These are phyloP conservation scores for Keiferia lycopersicella DNA, from an alignment of 2,888 invertebrate species.

Conservation along the genomic window DNA sequence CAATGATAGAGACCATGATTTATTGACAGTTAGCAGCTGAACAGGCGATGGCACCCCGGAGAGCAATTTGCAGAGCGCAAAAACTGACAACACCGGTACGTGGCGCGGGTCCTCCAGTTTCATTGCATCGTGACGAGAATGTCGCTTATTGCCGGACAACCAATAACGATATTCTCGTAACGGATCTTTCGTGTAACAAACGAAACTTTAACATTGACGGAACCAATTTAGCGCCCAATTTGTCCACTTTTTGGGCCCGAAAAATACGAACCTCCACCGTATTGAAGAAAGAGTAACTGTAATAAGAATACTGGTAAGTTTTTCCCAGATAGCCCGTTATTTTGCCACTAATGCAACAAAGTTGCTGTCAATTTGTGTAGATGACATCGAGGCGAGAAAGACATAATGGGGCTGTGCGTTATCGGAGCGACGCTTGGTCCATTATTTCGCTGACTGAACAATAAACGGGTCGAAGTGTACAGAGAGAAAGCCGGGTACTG, in stretches of 20 bases:
- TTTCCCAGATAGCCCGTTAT: conserved; percentile 19
- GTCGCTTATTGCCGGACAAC: conserved; percentile 31
- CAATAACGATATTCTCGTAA: conserved; percentile 36
- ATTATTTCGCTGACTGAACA: conserved; percentile 42
- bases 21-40: conserved; percentile 58
- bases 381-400: conserved; percentile 25
- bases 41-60: conserved; percentile 51
- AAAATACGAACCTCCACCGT: background rate
- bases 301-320: background rate
- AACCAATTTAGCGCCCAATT: background rate
- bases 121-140: conserved; percentile 27
- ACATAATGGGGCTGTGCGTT: conserved; percentile 29
- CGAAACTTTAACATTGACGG: background rate
- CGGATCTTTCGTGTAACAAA: conserved; percentile 30
- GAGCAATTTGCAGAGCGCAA: conserved; percentile 60
- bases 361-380: conserved; percentile 14
- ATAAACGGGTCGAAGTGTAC: conserved; percentile 40
- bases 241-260: conserved; percentile 13
- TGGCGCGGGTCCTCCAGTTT: conserved; percentile 34
- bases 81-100: conserved; percentile 52
- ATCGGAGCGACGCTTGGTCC: conserved; percentile 33
- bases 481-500: conserved; percentile 50
- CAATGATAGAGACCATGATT: conserved; percentile 56
- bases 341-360: conserved; percentile 17
- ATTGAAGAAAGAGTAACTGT: conserved; percentile 1